Conservation (phyloP, 1,140 invertebrate species). For the Rhopalosiphum padi region DNA sequence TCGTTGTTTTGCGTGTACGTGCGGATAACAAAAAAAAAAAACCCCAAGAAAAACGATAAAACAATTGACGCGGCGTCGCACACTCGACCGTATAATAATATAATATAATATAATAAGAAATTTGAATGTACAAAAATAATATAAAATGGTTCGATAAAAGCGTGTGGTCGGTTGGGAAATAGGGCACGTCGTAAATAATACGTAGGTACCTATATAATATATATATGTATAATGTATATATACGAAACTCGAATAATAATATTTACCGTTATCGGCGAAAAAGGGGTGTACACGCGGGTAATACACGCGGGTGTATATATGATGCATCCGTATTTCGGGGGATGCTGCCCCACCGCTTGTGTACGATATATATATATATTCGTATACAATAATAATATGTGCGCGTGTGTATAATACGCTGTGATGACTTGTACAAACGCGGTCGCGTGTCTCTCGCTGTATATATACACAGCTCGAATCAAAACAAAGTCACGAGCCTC, state of each 20-base stretch:
- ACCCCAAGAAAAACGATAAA: not conserved
- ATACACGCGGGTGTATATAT: not conserved
- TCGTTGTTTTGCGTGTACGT: not conserved
- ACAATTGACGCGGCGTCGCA: not conserved
- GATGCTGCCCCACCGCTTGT: not conserved
- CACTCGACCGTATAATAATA: not conserved
- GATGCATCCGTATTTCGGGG: not conserved
- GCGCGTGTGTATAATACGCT: not conserved
- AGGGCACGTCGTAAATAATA: not conserved
- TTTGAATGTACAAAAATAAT: not conserved
- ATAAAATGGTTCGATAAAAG: not conserved
- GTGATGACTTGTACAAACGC: slow-evolving; percentile 58
- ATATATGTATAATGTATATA: not conserved
- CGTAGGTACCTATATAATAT: not conserved
- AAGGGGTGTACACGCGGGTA: not conserved
- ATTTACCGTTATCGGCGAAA: slow-evolving; percentile 15
- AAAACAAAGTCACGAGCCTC: slow-evolving; percentile 56
- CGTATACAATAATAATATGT: not conserved
- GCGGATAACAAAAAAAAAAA: not conserved
- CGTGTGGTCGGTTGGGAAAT: not conserved
- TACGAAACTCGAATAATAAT: not conserved
- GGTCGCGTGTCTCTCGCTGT: slow-evolving; percentile 33
- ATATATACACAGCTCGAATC: slow-evolving; percentile 39
- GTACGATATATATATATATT: not conserved
- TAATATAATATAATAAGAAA: too few species aligned